Base-by-base conservation (phyloP, 2,113 vertebrate genomes). In the Anguilla japonica region DNA sequence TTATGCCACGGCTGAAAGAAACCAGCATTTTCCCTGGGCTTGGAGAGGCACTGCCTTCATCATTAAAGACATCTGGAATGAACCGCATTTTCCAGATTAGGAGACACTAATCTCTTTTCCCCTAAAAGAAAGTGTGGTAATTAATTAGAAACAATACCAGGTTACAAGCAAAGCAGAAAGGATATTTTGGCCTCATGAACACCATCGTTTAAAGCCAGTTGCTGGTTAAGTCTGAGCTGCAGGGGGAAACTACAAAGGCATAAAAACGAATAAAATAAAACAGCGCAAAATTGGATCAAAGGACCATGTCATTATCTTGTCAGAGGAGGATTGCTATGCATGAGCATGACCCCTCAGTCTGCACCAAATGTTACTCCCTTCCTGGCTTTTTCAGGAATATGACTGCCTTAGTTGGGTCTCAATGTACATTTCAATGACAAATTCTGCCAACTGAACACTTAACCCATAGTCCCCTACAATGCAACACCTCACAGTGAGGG, bases 41-140 rank as follows among this genome's bases (percentile, higher is more conserved):
- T 92, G 87, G 87, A 87, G 83, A 16, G 1, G 71, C 14, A 87
- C 85, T 84, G 86, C 40, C 46, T 79, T 81, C 71, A 26, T 91
- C 89, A 92, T 92, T 89, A 87, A 83, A 89, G 87, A 90, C 90
- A 91, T 92, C 88, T 92, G 93, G 88, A 92, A 78, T 89, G 88
- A 90, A 85, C 84, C 83, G 79, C 81, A 89, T 93, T 93, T 90
- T 93, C 88, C 88, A 91, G 89, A 92, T 91, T 92, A 91, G 63
- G 83, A 75, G 87, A 91, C 80, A 88, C 86, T 88, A 67, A 9
- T 86, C 46, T 88, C 56, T 60, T 41, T 60, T 81, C 53, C 39
- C 41, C 85, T 83, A 87, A 83, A 85, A 86, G 67, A 88, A 85
- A 81, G 26, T 41, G 39, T 39, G 50, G 50, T 85, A 89, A 81